Evolutionary conservation across 2,797 vertebrate species (phyloP).

Genomic region (Pipistrellus nathusii): DNA sequence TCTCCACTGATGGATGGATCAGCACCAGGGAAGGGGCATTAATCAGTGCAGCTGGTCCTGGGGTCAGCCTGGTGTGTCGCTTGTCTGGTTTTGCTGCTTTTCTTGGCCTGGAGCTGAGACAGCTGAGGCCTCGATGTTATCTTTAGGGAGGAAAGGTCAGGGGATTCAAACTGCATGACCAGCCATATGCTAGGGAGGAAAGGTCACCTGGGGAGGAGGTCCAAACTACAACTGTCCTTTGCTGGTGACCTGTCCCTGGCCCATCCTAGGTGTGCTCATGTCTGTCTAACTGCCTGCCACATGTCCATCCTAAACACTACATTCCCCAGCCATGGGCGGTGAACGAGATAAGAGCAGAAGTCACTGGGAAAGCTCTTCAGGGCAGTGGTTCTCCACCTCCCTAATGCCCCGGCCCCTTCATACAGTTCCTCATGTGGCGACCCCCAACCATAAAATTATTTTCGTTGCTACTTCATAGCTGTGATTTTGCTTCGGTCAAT

Average conservation of each 20-base stretch:
- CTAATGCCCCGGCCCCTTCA: too few species aligned
- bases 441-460: too few species aligned
- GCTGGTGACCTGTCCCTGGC: background rate
- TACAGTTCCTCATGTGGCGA: too few species aligned
- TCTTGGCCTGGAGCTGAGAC: background rate
- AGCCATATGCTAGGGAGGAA: background rate
- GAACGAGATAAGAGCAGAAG: background rate
- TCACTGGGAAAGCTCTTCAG: background rate
- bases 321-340: background rate
- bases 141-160: background rate
- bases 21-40: background rate
- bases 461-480: too few species aligned
- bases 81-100: background rate
- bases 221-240: background rate
- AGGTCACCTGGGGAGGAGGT: background rate
- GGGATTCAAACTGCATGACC: background rate
- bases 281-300: background rate
- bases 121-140: background rate
- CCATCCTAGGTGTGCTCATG: background rate
- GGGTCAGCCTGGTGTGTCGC: background rate
- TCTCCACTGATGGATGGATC: background rate
- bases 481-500: too few species aligned
- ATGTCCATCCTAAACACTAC: background rate
- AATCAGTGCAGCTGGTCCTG: background rate
- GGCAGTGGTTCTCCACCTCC: too few species aligned